Conservation (phyloP, 2,888 invertebrate genomes). For the Rhodophaea formosa region DNA sequence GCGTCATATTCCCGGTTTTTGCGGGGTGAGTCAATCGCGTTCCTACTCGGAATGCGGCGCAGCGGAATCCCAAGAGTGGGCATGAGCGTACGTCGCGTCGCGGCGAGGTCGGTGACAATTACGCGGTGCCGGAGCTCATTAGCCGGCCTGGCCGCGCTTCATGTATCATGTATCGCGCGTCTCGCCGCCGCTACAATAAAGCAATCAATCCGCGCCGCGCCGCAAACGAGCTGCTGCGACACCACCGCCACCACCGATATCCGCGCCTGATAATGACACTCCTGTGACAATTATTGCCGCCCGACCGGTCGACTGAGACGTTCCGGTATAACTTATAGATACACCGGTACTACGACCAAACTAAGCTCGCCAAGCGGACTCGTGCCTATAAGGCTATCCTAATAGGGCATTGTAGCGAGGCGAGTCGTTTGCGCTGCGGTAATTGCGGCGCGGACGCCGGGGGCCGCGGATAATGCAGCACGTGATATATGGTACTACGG, state of each 20-base stretch:
- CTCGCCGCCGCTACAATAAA: slow-evolving; percentile 67
- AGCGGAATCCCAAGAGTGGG: slow-evolving; percentile 47
- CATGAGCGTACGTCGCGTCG: slow-evolving; percentile 41
- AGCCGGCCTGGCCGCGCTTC: slow-evolving; percentile 63
- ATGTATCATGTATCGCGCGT: slow-evolving; percentile 77
- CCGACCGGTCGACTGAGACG: slow-evolving; percentile 5
- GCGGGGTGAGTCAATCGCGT: slow-evolving; percentile 47
- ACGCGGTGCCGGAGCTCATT: slow-evolving; percentile 69
- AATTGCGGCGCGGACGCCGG: slow-evolving; percentile 74
- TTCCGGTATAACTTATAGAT: slow-evolving; percentile 17
- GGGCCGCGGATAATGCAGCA: slow-evolving; percentile 68
- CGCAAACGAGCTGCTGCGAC: slow-evolving; percentile 57
- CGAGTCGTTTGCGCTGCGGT: slow-evolving; percentile 55
- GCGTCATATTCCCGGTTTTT: slow-evolving; percentile 58
- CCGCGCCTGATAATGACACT: slow-evolving; percentile 40
- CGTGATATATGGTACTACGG: slow-evolving; percentile 79
- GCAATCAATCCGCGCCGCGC: slow-evolving; percentile 71
- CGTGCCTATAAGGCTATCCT: slow-evolving; percentile 48
- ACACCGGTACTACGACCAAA: slow-evolving; percentile 14
- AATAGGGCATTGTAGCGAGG: slow-evolving; percentile 61
- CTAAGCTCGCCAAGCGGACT: slow-evolving; percentile 23
- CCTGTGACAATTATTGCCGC: slow-evolving; percentile 36
- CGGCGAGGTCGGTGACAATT: slow-evolving; percentile 57
- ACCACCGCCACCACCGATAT: slow-evolving; percentile 37
- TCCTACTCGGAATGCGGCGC: slow-evolving; percentile 30